Evolutionary conservation across 1,140 invertebrate genomes (phyloP).

Genomic region (Streblospio benedicti): DNA sequence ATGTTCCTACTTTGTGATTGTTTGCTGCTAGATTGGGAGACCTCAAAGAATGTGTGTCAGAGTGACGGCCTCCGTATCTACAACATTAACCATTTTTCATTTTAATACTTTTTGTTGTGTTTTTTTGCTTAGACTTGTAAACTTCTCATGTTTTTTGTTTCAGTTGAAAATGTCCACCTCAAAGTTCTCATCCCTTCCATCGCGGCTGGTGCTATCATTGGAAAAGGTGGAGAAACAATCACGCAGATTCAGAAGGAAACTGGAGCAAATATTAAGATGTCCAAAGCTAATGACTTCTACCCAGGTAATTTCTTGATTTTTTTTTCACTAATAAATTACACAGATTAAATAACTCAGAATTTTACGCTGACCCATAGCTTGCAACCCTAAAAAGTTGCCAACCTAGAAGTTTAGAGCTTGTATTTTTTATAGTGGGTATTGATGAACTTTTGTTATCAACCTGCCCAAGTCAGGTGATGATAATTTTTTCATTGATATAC

Average conservation of each 20-base stretch:
- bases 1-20: too few relatives aligned
- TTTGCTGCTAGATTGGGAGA: too few relatives aligned
- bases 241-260: slow-evolving; percentile 92
- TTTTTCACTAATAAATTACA: neutral
- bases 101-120: neutral
- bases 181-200: slow-evolving; percentile 92
- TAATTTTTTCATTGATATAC: neutral
- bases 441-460: neutral
- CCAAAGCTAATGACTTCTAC: slow-evolving; percentile 95
- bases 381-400: too few relatives aligned
- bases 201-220: slow-evolving; percentile 93
- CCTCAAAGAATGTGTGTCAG: too few relatives aligned
- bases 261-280: slow-evolving; percentile 93
- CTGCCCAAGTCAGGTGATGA: neutral
- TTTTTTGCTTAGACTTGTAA: neutral
- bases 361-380: neutral
- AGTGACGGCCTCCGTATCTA: too few relatives aligned
- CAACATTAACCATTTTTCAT: too few relatives aligned
- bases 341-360: neutral
- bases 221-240: slow-evolving; percentile 94
- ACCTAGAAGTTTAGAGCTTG: too few relatives aligned
- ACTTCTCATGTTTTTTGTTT: slow-evolving; percentile 18
- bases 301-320: slow-evolving; percentile 61
- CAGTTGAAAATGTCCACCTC: slow-evolving; percentile 53
- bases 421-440: too few relatives aligned